A percentile compares a stretch with the other conserved stretches of the same genome.
phyloP scores from a whole-genome alignment of 1,140 invertebrate species.

The Triops cancriformis region DNA sequence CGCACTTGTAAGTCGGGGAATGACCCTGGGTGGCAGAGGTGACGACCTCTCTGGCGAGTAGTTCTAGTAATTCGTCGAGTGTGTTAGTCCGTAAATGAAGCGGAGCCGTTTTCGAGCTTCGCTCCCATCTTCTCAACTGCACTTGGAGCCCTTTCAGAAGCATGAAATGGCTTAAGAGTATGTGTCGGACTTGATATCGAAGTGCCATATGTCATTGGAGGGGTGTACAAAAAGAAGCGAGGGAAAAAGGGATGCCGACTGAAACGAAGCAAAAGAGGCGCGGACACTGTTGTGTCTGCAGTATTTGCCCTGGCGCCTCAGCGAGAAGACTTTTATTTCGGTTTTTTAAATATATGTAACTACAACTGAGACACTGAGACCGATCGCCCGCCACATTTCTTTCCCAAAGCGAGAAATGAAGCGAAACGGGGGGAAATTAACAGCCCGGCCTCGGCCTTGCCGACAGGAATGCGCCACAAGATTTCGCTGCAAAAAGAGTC shows the following conservation, averaged over 20 bases:
- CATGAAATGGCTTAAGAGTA: background rate
- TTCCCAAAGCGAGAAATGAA: no score
- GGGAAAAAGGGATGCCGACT: background rate
- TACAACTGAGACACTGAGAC: no score
- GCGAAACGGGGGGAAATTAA: no score
- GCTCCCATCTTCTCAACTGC: background rate
- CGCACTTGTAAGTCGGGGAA: background rate
- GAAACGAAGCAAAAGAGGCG: background rate
- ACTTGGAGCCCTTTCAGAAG: background rate
- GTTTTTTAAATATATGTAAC: background rate
- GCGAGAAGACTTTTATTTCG: background rate
- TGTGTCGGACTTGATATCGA: constrained; percentile 9
- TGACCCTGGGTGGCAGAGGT: background rate
- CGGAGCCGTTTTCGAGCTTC: background rate
- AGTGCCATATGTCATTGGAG: constrained; percentile 8
- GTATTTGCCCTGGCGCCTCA: background rate
- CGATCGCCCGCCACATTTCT: no score
- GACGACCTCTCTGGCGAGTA: background rate
- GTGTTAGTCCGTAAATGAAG: background rate
- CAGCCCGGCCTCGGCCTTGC: no score
- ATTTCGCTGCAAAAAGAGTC: no score
- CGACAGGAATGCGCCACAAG: no score
- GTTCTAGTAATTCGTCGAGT: background rate
- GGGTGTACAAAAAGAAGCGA: no score
- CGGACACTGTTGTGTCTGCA: constrained; percentile 3